These are phyloP conservation scores for Pardosa pseudoannulata DNA, from an alignment of 2,888 invertebrate genomes.

Conservation along the genomic window DNA sequence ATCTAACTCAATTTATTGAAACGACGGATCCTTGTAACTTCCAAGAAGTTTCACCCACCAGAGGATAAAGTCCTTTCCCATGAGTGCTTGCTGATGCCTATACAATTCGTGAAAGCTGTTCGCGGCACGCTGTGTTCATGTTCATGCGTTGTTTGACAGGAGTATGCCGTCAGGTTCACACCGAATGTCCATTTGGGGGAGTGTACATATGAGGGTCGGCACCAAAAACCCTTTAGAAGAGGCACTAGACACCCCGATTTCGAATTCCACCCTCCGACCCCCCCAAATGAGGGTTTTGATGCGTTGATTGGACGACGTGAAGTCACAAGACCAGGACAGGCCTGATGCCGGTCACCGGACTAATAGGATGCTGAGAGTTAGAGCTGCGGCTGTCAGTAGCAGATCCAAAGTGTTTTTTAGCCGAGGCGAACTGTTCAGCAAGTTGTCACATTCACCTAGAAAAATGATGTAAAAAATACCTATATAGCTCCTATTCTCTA, in stretches of 20 bases:
- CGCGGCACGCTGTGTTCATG: slow-evolving; percentile 30
- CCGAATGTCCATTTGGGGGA: slow-evolving; percentile 38
- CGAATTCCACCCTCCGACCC: slow-evolving; percentile 36
- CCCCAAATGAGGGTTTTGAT: slow-evolving; percentile 29
- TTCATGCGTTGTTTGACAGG: slow-evolving; percentile 27
- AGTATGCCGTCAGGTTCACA: slow-evolving; percentile 20
- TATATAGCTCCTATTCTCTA: background rate
- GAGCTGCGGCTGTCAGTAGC: slow-evolving; percentile 36
- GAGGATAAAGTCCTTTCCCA: slow-evolving; percentile 19
- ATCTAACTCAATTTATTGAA: slow-evolving; percentile 23
- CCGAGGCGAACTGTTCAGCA: slow-evolving; percentile 66
- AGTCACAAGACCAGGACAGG: slow-evolving; percentile 63
- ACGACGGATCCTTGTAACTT: slow-evolving; percentile 48
- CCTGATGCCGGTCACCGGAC: slow-evolving; percentile 63
- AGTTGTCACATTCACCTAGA: slow-evolving; percentile 70
- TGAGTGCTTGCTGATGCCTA: slow-evolving; percentile 40
- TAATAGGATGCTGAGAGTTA: slow-evolving; percentile 59
- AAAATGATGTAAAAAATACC: slow-evolving; percentile 40
- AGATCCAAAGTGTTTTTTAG: slow-evolving; percentile 52
- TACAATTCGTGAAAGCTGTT: slow-evolving; percentile 36
- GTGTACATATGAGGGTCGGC: slow-evolving; percentile 29
- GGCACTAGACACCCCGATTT: slow-evolving; percentile 52
- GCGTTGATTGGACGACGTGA: slow-evolving; percentile 70
- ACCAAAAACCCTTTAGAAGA: slow-evolving; percentile 40
- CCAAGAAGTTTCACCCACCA: slow-evolving; percentile 46